Base-by-base conservation (phyloP, 2,888 invertebrate species). In the Parelbella ahira region DNA sequence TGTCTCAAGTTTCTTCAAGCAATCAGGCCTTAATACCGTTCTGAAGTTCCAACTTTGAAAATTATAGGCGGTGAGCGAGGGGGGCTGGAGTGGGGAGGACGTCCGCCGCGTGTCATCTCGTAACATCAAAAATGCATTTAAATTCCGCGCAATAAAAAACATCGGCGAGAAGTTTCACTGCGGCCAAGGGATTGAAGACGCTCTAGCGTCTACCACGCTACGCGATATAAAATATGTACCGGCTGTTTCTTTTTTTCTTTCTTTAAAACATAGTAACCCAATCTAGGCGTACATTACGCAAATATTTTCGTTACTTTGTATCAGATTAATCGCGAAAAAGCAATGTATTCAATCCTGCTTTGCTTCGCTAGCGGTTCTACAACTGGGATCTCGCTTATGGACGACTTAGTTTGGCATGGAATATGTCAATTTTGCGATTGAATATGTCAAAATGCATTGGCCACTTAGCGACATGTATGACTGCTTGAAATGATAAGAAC, bases 91-190 rank as follows among this genome's bases (percentile, higher is more conserved):
- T 53, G 66, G 64, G 69, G 75, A 73, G 77, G 78, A 77, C 78
- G 84, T 81, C 83, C 83, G 83, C 84, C 77, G 86, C 81, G 84
- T 87, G 87, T 87, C 87, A 87, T 87, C 83, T 86, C 84, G 81
- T 83, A 81, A 88, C 88, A 88, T 84, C 88, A 88, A 88, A 88
- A 88, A 88, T 88, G 88, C 88, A 88, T 88, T 88, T 88, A 88
- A 83, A 88, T 86, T 86, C 79, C 68, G 81, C 81, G 84, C 87
- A 87, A 87, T 86, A 86, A 87, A 87, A 87, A 87, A 86, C 82
- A 79, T 81, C 77, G 78, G 75, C 77, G 72, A 70, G 74, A 86
- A 86, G 77, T 84, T 87, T 86, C 71, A 64, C 72, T 68, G 72
- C 77, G 79, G 73, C 73, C 72, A 76, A 76, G 78, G 83, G 72